Base-by-base conservation (phyloP, 2,113 vertebrate species). In the Todiramphus saurophagus region DNA sequence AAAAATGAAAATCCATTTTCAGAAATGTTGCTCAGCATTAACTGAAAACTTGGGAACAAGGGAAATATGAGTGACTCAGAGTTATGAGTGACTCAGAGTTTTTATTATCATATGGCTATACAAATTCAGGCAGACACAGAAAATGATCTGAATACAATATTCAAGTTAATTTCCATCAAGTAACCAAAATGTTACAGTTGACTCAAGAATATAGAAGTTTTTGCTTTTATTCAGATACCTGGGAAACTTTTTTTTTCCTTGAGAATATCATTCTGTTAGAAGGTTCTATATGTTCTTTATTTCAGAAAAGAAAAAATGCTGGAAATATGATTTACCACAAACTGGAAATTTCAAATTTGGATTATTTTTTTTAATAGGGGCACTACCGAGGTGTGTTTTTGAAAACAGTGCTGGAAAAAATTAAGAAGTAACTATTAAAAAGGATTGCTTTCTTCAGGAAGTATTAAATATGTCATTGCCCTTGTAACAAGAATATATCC, bases 391-490 rank as follows among this genome's bases (percentile, higher is more conserved):
- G 13, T 48, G 31, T 73, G 9, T 63, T 90, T 69, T 76, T 39
- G 56, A 83, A 87, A 81, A 16, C 18, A 76, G 11, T 7, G 7
- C 63, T 79, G 18, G 14, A 31, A 82, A 90, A 78, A 33, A 37
- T 7, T 81, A 44, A 25, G 39, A 58, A 94, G 43, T 23, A 89
- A 35, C 51, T 93, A 46, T 89, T 94, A 88, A 10, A 79, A 72
- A 95, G 31, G 16, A 74, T 48, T 67, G 35, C 24, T 91, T 16
- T 90, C 87, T 93, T 96, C 69, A 87, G 55, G 73, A 43, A 81
- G 76, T 73, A 90, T 89, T 88, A 96, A 96, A 87, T 46, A 77
- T 85, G 90, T 83, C 90, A 82, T 77, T 58, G 39, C 28, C 67
- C 51, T 89, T 95, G 70, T 76, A 90, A 67, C 48, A 84, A 70